Evolutionary conservation across 2,113 vertebrate genomes (phyloP).

Genomic region (Bufo bufo): DNA sequence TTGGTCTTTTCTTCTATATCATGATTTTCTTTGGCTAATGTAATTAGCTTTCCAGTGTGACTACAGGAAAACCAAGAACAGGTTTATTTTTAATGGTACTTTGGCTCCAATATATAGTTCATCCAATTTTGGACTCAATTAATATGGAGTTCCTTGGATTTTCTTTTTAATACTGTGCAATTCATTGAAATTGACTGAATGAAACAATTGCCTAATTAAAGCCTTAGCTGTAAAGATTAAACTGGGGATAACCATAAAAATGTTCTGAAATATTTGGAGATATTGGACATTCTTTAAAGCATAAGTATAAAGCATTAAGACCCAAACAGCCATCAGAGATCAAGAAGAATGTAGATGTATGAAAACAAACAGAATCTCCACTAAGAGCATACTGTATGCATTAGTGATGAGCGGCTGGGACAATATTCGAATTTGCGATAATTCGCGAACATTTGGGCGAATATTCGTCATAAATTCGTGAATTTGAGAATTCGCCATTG

Average conservation of each 20-base stretch:
- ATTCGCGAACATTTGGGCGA: no score
- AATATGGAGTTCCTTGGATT: neutral
- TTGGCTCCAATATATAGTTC: neutral
- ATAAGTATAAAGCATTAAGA: neutral
- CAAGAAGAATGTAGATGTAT: no score
- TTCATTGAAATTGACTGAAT: neutral
- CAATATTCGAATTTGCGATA: no score
- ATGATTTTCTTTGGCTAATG: neutral
- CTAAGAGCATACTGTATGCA: no score
- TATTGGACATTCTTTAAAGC: neutral
- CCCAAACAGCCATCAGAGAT: no score
- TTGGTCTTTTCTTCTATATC: constrained; percentile 22
- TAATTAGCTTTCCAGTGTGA: neutral
- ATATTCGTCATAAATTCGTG: no score
- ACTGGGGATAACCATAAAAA: neutral
- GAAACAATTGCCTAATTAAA: neutral
- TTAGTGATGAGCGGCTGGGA: no score
- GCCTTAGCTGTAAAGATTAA: neutral
- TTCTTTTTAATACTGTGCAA: neutral
- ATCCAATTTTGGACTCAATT: neutral
- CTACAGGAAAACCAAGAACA: constrained; percentile 6
- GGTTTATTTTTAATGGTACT: neutral
- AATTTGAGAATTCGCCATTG: no score
- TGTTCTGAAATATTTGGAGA: neutral
- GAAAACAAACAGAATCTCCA: neutral